phyloP scores from a whole-genome alignment of 2,888 invertebrate genomes.

The Sceliomorpha sp. region DNA sequence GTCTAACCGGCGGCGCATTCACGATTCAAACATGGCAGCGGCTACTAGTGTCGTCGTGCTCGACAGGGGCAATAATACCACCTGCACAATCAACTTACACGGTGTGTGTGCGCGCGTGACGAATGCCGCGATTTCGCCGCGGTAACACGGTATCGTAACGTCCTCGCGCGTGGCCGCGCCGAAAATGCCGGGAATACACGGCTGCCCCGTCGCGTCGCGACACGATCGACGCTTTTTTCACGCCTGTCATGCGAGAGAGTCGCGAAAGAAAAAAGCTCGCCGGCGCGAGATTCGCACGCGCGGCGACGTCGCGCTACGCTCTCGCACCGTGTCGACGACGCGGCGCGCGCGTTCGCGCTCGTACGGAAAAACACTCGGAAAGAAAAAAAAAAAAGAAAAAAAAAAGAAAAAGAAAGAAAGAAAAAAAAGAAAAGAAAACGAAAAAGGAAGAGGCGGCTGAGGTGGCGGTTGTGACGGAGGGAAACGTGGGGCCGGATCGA shows the following conservation, averaged over 20 bases:
- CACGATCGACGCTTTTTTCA: background rate
- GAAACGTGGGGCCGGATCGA: too few relatives aligned
- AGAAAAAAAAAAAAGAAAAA: too few relatives aligned
- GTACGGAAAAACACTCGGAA: slow-evolving; percentile 13
- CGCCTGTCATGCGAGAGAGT: background rate
- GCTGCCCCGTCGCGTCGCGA: background rate
- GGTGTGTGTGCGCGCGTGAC: slow-evolving; percentile 83
- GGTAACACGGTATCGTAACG: slow-evolving; percentile 1
- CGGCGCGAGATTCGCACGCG: too few relatives aligned
- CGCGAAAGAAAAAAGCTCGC: too few relatives aligned
- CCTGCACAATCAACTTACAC: slow-evolving; percentile 97
- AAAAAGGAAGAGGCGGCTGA: too few relatives aligned
- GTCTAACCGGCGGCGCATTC: slow-evolving; percentile 73
- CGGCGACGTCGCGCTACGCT: too few relatives aligned
- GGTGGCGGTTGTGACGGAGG: too few relatives aligned
- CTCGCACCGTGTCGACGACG: slow-evolving; percentile 1
- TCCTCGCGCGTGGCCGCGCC: background rate
- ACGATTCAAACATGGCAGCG: slow-evolving; percentile 85
- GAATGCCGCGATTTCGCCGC: background rate
- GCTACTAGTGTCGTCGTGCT: slow-evolving; percentile 96
- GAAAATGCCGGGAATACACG: background rate
- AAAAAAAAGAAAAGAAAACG: too few relatives aligned
- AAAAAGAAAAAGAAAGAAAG: too few relatives aligned
- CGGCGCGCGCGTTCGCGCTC: slow-evolving; percentile 2
- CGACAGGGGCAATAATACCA: slow-evolving; percentile 97